These are phyloP conservation scores for Dipodomys spectabilis DNA, from an alignment of 2,113 vertebrate species.

Conservation along the genomic window DNA sequence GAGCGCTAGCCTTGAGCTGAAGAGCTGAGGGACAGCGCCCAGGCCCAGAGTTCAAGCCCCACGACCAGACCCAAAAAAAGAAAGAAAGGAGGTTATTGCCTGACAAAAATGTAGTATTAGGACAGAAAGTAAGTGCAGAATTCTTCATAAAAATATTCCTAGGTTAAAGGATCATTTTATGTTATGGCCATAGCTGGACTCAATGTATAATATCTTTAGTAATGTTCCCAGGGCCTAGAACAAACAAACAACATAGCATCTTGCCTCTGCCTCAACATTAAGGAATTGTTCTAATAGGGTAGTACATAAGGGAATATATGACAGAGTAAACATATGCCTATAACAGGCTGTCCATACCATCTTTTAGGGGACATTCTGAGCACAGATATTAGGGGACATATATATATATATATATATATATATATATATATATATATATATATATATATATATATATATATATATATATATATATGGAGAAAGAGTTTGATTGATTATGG, in stretches of 20 bases:
- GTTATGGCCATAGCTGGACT: neutral
- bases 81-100: neutral
- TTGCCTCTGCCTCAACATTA: neutral
- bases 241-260: conserved; percentile 8
- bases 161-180: neutral
- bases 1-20: no score
- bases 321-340: neutral
- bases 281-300: neutral
- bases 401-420: no score
- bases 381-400: neutral
- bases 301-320: neutral
- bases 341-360: neutral
- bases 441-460: no score
- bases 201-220: neutral
- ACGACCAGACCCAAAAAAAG: no score
- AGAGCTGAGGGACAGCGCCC: no score
- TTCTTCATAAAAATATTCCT: neutral
- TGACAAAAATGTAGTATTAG: conserved; percentile 12
- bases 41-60: no score
- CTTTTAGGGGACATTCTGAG: neutral
- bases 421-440: no score
- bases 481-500: neutral
- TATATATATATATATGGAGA: no score
- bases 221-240: neutral
- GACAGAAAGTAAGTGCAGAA: neutral